Evolutionary conservation across 2,113 vertebrate genomes (phyloP), one percentile per base, ranked within the genome.

Genomic region (Vombatus ursinus): DNA sequence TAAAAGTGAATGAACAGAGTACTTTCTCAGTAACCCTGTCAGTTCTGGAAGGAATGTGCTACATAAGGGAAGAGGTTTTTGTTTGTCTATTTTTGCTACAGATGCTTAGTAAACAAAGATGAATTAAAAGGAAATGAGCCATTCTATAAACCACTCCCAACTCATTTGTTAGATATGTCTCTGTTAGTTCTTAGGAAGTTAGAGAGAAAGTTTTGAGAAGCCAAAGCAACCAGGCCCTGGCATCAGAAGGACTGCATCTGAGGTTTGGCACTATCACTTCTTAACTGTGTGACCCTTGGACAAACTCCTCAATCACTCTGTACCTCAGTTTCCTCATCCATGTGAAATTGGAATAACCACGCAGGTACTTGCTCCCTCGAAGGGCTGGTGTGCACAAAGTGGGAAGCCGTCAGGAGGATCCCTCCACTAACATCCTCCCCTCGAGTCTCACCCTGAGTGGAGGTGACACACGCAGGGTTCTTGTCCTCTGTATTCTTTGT

Each of bases 271-370:
- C 90, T 44, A 44, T 52, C 24, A 0, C 52, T 96, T 95, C 93
- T 50, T 51, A 90, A 51, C 31, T 61, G 48, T 92, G 25, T 91
- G 52, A 61, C 16, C 52, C 49, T 92, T 37, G 90, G 52, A 90
- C 3, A 12, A 91, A 25, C 90, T 91, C 54, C 25, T 50, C 90
- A 92, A 0, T 24, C 51, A 61, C 91, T 57, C 26, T 28, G n/a
- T 96, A 92, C 84, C 91, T 54, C 92, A 37, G 49, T 53, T 92
- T 53, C 68, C 89, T 95, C 57, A 37, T 7, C 54, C 92, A 44
- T 91, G 49, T 93, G n/a, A 94, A 95, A n/a, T 22, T 19, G 12
- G 53, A 53, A 51, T 89, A 68, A 53, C n/a, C n/a, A 24, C 19
- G 22, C 52, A 53, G 19, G 2, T 23, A 22, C 16, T 52, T 19